Percentiles rank a stretch among this genome's conserved stretches.
phyloP scores from a whole-genome alignment of 2,888 invertebrate genomes.

The Ypsolopha scabrella region DNA sequence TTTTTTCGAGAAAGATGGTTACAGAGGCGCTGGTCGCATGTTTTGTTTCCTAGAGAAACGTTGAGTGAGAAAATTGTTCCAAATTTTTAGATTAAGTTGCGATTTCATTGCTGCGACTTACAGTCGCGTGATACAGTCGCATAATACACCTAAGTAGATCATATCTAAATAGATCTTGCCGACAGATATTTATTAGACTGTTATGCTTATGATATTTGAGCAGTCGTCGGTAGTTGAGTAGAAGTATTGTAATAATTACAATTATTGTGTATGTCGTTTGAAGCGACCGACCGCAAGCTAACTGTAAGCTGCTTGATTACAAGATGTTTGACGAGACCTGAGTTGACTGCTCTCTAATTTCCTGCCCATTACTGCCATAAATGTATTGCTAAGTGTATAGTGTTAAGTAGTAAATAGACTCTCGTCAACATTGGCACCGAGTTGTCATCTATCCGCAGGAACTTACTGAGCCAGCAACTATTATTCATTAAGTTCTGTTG shows the following conservation, averaged over 20 bases:
- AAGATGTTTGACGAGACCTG: conserved; percentile 26
- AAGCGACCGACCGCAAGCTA: conserved; percentile 11
- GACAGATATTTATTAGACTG: not conserved
- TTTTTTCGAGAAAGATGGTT: not conserved
- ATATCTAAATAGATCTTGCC: conserved; percentile 19
- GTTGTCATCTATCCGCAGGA: conserved; percentile 25
- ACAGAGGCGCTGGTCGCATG: conserved; percentile 44
- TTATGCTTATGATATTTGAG: not conserved
- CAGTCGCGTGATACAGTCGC: not conserved
- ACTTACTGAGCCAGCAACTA: conserved; percentile 36
- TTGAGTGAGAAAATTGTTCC: conserved; percentile 10
- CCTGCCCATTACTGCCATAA: conserved; percentile 53
- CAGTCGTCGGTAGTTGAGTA: not conserved
- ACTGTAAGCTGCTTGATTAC: conserved; percentile 48
- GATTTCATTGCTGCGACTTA: not conserved
- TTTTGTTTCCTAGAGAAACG: conserved; percentile 25
- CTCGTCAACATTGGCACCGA: conserved; percentile 24
- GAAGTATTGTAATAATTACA: not conserved
- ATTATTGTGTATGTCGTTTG: not conserved
- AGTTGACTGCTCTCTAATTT: conserved; percentile 53
- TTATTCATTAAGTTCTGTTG: not conserved
- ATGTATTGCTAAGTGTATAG: conserved; percentile 33
- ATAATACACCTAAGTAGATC: not conserved
- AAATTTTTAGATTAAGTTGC: not conserved
- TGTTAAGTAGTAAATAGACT: conserved; percentile 27